Evolutionary conservation across 1,140 invertebrate species (phyloP).

Genomic region (Thereuonema tuberculata): DNA sequence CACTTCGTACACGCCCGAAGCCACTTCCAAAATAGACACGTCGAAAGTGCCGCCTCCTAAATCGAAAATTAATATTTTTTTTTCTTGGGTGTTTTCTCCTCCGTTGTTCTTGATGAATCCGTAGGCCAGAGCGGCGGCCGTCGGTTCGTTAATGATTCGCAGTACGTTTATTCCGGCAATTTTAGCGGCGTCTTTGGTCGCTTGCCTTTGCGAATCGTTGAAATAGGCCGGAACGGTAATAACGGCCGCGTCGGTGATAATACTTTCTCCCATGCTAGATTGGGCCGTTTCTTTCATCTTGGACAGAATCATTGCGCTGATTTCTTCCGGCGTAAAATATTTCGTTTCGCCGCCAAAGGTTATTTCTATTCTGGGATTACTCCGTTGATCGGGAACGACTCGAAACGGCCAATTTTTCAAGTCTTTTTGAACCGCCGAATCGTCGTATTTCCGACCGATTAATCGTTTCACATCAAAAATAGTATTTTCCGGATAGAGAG

Average conservation of each 20-base stretch:
- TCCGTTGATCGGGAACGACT: slow-evolving; percentile 25
- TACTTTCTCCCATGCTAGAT: too few species aligned
- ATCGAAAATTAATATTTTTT: slow-evolving; percentile 61
- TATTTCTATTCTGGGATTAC: slow-evolving; percentile 34
- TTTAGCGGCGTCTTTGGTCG: too few species aligned
- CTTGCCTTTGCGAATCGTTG: too few species aligned
- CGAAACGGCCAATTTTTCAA: slow-evolving; percentile 46
- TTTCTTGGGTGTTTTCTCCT: too few species aligned
- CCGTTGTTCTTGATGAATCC: too few species aligned
- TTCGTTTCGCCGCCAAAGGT: slow-evolving; percentile 49
- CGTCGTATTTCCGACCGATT: slow-evolving; percentile 61
- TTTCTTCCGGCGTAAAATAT: slow-evolving; percentile 52
- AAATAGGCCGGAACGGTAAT: too few species aligned
- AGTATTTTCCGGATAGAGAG: slow-evolving; percentile 35
- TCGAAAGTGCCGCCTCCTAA: slow-evolving; percentile 95
- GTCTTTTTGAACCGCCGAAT: slow-evolving; percentile 48
- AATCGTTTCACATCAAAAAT: slow-evolving; percentile 51
- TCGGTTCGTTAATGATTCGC: too few species aligned
- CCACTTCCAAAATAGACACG: slow-evolving; percentile 88
- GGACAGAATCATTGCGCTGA: too few species aligned
- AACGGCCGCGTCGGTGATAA: too few species aligned
- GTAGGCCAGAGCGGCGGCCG: too few species aligned
- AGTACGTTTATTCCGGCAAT: too few species aligned
- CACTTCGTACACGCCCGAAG: slow-evolving; percentile 84
- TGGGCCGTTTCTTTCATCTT: too few species aligned